These are phyloP conservation scores for Ciona savignyi DNA, from an alignment of 23 tunicate species.

Conservation along the genomic window DNA sequence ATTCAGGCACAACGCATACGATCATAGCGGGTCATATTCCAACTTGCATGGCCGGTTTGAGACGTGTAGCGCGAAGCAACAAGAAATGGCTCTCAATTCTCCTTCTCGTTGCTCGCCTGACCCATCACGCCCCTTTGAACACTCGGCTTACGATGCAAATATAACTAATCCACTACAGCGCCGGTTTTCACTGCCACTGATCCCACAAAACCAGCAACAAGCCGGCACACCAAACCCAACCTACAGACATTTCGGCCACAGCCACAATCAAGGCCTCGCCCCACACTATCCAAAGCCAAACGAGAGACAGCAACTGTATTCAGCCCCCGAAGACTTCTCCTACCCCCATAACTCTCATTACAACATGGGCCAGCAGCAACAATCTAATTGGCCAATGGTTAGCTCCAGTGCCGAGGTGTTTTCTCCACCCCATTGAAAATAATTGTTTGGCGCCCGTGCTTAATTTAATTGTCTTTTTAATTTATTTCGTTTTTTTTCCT, in stretches of 20 bases:
- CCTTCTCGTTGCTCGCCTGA: background rate
- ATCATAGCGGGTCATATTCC: background rate
- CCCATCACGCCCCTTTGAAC: background rate
- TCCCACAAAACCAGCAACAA: background rate
- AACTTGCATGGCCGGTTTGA: conserved; percentile 9
- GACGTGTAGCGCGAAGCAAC: background rate
- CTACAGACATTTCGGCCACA: background rate
- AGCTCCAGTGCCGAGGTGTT: conserved; percentile 1
- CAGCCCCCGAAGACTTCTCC: background rate
- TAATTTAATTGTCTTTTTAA: background rate
- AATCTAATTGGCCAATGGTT: background rate
- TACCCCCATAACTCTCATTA: background rate
- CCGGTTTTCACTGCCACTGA: conserved; percentile 16
- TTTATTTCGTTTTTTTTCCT: background rate
- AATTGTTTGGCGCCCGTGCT: too few species aligned
- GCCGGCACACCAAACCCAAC: background rate
- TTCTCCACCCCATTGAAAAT: background rate
- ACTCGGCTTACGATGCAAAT: background rate
- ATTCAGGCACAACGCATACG: background rate
- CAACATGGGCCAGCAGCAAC: background rate
- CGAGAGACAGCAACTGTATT: background rate
- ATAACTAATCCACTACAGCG: conserved; percentile 7
- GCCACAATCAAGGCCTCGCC: background rate
- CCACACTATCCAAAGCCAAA: background rate
- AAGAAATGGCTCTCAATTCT: background rate